Base-by-base conservation (phyloP, 2,113 vertebrate genomes). In the Eurypyga helias region DNA sequence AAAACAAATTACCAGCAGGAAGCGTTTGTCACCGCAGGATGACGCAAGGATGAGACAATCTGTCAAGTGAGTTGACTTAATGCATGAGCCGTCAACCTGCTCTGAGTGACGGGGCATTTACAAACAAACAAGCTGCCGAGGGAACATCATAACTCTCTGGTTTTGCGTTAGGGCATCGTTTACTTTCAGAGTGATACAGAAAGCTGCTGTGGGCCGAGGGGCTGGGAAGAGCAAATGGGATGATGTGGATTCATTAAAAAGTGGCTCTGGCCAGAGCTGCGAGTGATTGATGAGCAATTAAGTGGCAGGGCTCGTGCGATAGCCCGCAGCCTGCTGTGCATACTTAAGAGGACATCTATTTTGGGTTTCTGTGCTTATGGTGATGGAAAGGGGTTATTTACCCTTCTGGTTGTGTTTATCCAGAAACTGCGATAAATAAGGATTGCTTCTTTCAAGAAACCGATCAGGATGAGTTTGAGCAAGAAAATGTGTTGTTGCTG, bases 31-130 rank as follows among this genome's bases (percentile, higher is more conserved):
- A 77, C 43, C 0, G 1, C 11, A 12, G 79, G 54, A 65, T 26
- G 64, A 86, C 0, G 23, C 6, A 17, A 26, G 46, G 83, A 83
- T 19, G 80, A 95, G 61, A 21, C 1, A 8, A n/a, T 78, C 41
- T 72, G 64, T 51, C 89, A 41, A 43, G 51, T 45, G 76, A 17
- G 65, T 84, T 86, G 91, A 72, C 90, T 96, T 83, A 83, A 92
- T 38, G 81, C 86, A 5, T 83, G 69, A 71, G 51, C 78, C 41
- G 5, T 66, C 91, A 95, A 51, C 78, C 49, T 66, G 70, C 85
- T 67, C 52, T 6, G 65, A 45, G 52, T 51, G 94, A 81, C 13
- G 46, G 31, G 28, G 70, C 83, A 29, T 64, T 83, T 60, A 49
- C 61, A 57, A 57, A 60, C 67, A 29, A 84, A 73, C 3, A 26